Conservation (phyloP, 1,140 invertebrate genomes). For the Scaptomyza hsui region DNA sequence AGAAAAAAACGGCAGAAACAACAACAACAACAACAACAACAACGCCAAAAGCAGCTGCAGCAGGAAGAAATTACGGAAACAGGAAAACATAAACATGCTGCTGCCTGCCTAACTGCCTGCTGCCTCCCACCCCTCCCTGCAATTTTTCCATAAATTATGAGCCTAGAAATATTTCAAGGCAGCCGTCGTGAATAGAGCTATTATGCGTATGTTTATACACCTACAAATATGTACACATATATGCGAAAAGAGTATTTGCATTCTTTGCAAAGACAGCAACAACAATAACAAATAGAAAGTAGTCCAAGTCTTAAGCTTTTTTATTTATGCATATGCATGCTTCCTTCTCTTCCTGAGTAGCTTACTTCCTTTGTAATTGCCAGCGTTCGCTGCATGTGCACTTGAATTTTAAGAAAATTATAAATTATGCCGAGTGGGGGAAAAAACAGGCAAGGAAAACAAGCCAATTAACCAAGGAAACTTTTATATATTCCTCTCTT, state of each 20-base stretch:
- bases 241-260: slow-evolving; percentile 19
- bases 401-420: slow-evolving; percentile 49
- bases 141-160: slow-evolving; percentile 79
- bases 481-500: too few species aligned
- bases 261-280: slow-evolving; percentile 5
- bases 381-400: slow-evolving; percentile 35
- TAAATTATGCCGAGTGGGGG: slow-evolving; percentile 19
- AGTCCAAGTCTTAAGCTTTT: slow-evolving; percentile 23
- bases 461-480: background rate
- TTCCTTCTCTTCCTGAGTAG: background rate
- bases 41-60: slow-evolving; percentile 33
- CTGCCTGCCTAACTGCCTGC: slow-evolving; percentile 34
- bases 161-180: slow-evolving; percentile 70
- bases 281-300: background rate
- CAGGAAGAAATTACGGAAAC: slow-evolving; percentile 80
- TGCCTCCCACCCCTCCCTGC: background rate
- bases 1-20: slow-evolving; percentile 36
- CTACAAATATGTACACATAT: background rate
- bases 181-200: slow-evolving; percentile 55
- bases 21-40: slow-evolving; percentile 20
- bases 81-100: slow-evolving; percentile 78
- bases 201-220: slow-evolving; percentile 54
- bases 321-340: slow-evolving; percentile 71
- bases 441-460: background rate
- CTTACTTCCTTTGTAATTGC: slow-evolving; percentile 20